phyloP scores from a whole-genome alignment of 2,113 vertebrate species.

The Cynocephalus volans region DNA sequence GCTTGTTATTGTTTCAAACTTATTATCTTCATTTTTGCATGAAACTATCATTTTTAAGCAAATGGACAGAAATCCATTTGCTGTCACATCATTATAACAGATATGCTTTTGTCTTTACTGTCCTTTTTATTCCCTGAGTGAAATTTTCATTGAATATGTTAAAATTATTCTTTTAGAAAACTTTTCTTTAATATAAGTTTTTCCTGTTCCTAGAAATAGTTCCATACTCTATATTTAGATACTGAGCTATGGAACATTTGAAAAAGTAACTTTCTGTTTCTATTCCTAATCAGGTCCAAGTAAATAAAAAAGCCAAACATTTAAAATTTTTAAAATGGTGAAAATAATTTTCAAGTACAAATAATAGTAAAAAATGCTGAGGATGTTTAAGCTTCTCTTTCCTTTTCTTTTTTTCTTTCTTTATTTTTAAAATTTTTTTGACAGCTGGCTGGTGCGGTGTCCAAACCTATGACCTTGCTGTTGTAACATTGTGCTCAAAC shows the following conservation, averaged over 20 bases:
- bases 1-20: neutral
- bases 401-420: no score
- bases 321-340: neutral
- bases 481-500: no score
- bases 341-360: neutral
- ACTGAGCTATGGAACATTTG: neutral
- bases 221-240: neutral
- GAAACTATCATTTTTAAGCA: slow-evolving; percentile 21
- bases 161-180: neutral
- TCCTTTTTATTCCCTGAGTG: neutral
- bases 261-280: neutral
- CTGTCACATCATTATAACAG: neutral
- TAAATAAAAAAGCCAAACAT: neutral
- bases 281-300: neutral
- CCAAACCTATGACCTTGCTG: no score
- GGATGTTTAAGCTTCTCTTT: neutral
- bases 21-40: neutral
- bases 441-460: no score
- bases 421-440: no score
- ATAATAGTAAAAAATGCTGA: neutral
- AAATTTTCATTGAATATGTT: neutral
- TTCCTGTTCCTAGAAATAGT: neutral
- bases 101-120: slow-evolving; percentile 6
- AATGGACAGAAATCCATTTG: neutral
- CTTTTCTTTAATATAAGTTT: neutral